A percentile compares a stretch with the other conserved stretches of the same genome.
Conservation (phyloP, 2,888 invertebrate species). For the Dasypogon diadema region DNA sequence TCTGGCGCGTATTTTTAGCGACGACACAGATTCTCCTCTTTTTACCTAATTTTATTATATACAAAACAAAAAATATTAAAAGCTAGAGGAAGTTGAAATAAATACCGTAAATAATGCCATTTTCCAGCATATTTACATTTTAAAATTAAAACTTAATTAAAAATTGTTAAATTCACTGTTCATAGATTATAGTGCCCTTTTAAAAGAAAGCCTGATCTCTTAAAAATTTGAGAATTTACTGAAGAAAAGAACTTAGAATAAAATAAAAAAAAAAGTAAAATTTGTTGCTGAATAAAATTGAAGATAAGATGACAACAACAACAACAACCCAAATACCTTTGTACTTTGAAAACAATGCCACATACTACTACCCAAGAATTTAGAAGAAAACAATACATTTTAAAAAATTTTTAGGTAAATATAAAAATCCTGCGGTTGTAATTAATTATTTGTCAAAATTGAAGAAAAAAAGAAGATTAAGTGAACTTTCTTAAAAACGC, state of each 20-base stretch:
- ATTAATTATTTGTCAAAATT: background rate
- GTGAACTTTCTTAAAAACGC: conserved; percentile 10
- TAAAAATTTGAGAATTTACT: background rate
- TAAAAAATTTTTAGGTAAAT: background rate
- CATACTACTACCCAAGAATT: conserved; percentile 57
- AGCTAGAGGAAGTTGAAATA: background rate
- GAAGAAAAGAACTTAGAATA: conserved; percentile 28
- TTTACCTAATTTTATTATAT: too few relatives aligned
- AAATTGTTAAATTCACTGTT: background rate
- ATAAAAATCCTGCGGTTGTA: conserved; percentile 2
- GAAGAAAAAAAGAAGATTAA: background rate
- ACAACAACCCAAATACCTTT: too few relatives aligned
- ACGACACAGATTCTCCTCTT: too few relatives aligned
- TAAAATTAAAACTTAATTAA: background rate
- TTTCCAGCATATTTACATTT: conserved; percentile 7
- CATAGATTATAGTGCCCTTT: background rate
- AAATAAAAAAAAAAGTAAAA: conserved; percentile 60
- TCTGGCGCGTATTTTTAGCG: too few relatives aligned
- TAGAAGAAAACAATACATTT: conserved; percentile 55
- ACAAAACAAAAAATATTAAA: background rate
- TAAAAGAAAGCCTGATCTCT: background rate
- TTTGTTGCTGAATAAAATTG: conserved; percentile 61
- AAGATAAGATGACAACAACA: too few relatives aligned
- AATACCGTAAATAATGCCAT: conserved; percentile 37
- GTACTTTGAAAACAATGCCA: conserved; percentile 46